Percentiles rank a stretch among this genome's conserved stretches.
These are phyloP conservation scores for Catharus bicknelli DNA, from an alignment of 2,113 vertebrate species.

Conservation along the genomic window DNA sequence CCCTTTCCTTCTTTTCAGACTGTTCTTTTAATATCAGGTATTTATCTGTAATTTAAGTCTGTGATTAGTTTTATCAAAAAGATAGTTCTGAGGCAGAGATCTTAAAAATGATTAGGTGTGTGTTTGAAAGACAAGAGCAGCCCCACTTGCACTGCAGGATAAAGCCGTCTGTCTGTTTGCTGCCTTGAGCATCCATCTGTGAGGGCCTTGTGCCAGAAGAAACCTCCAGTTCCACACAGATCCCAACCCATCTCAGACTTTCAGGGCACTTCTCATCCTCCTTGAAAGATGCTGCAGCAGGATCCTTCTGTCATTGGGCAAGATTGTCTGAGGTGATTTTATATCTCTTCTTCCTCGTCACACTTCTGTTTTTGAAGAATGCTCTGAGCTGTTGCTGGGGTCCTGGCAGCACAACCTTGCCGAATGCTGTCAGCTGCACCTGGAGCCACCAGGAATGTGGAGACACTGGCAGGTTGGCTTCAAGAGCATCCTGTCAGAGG, in stretches of 20 bases:
- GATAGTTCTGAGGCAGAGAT: constrained; percentile 52
- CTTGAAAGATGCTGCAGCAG: neutral
- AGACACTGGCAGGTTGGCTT: neutral
- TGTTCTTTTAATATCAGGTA: constrained; percentile 30
- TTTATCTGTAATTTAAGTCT: constrained; percentile 65
- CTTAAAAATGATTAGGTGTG: constrained; percentile 37
- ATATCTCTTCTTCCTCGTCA: neutral
- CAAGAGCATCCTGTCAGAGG: neutral
- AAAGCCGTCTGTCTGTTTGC: neutral
- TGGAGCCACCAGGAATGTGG: neutral
- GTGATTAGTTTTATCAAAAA: constrained; percentile 65
- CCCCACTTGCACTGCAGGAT: constrained; percentile 4
- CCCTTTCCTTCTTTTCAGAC: constrained; percentile 26
- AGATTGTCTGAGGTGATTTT: neutral
- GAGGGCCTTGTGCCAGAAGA: neutral
- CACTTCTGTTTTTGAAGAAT: neutral
- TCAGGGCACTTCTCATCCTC: neutral
- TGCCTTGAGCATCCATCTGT: neutral
- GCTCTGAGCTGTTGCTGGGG: neutral
- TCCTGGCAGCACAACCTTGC: neutral
- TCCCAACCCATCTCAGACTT: neutral
- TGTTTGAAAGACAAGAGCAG: constrained; percentile 33
- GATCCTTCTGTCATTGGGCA: neutral
- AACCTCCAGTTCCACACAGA: neutral
- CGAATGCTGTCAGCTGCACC: neutral